Evolutionary conservation across 2,797 vertebrate species (phyloP).

Genomic region (Sebastes baramenuke): DNA sequence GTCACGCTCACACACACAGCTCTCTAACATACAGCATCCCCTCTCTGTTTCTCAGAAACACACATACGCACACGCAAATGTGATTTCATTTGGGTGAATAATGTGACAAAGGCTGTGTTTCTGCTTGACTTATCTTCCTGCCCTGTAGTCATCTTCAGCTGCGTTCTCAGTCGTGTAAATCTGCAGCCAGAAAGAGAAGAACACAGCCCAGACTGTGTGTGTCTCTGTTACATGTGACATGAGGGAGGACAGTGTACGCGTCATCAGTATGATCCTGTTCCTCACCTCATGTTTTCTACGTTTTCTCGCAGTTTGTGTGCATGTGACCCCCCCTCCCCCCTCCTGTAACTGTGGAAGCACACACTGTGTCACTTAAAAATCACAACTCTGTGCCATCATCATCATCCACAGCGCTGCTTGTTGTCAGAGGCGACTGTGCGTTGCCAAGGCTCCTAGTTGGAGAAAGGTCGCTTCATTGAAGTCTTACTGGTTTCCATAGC

Average conservation of each 20-base stretch:
- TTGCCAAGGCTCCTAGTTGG: conserved; percentile 54
- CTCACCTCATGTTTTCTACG: background rate
- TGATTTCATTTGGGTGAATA: conserved; percentile 57
- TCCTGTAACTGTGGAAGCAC: background rate
- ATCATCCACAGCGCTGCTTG: conserved; percentile 14
- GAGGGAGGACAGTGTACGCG: background rate
- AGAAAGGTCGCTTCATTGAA: conserved; percentile 55
- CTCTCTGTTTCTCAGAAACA: conserved; percentile 32
- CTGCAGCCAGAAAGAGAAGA: conserved; percentile 14
- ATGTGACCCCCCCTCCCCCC: background rate
- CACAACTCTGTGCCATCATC: conserved; percentile 21
- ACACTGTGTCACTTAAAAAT: conserved; percentile 9
- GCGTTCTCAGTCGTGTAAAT: conserved; percentile 7
- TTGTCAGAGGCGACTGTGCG: conserved; percentile 36
- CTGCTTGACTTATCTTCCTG: conserved; percentile 41
- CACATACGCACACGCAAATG: conserved; percentile 13
- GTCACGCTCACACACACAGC: conserved; percentile 22
- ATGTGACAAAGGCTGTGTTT: conserved; percentile 52
- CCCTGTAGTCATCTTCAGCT: conserved; percentile 31
- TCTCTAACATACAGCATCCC: conserved; percentile 33
- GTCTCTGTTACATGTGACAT: background rate
- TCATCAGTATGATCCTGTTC: background rate
- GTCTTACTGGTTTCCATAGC: conserved; percentile 53
- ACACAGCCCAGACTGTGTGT: background rate
- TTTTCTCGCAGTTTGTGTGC: background rate